Conservation (phyloP, 2,113 vertebrate genomes). For the Cairina moschata region DNA sequence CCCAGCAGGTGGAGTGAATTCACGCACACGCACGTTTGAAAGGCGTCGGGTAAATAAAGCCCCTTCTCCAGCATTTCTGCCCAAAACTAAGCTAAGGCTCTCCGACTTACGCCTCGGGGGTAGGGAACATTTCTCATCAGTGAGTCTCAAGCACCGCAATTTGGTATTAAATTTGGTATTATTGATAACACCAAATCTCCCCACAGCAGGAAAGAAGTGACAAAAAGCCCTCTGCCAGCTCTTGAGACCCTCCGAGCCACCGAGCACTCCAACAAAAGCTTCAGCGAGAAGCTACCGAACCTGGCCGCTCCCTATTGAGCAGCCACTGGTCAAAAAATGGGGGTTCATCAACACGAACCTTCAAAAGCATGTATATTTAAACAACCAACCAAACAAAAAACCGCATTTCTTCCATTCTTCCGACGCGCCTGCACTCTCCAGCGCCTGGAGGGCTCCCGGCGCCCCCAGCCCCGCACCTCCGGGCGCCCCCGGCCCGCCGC, state of each 20-base stretch:
- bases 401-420: not conserved
- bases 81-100: not conserved
- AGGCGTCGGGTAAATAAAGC: not conserved
- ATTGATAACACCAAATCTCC: not conserved
- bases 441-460: not conserved
- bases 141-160: not conserved
- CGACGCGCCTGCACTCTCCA: not conserved
- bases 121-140: rapidly evolving
- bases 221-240: not conserved
- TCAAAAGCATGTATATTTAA: not conserved
- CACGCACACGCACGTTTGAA: not conserved
- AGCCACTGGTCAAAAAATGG: not conserved
- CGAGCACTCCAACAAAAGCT: not conserved
- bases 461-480: not conserved
- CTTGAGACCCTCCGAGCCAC: not conserved
- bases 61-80: not conserved
- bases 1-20: constrained; percentile 23
- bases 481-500: not conserved
- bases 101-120: not conserved
- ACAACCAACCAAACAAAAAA: not conserved
- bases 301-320: not conserved
- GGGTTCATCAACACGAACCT: not conserved
- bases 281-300: not conserved
- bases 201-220: not conserved
- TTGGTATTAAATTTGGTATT: no score